Conservation (phyloP, 2,797 vertebrate genomes). For the Gadopsis marmoratus region DNA sequence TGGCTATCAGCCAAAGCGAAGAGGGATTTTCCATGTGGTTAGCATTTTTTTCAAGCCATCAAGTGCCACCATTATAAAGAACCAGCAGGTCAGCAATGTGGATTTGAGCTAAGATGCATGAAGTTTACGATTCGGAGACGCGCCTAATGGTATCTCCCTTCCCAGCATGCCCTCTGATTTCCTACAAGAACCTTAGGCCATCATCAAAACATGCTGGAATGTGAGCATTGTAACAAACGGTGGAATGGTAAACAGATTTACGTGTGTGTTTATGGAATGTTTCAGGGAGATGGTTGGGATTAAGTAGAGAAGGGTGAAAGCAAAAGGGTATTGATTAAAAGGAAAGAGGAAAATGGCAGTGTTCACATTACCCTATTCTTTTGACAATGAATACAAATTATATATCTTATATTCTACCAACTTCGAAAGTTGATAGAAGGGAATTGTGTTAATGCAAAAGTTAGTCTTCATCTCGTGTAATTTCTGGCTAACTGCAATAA, state of each 20-base stretch:
- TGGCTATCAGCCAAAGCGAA: conserved; percentile 56
- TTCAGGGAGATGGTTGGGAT: neutral
- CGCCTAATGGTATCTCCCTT: conserved; percentile 62
- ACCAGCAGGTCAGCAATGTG: conserved; percentile 54
- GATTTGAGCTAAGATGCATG: conserved; percentile 67
- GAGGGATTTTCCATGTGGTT: conserved; percentile 70
- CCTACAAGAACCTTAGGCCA: conserved; percentile 35
- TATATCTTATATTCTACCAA: neutral
- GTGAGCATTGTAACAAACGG: neutral
- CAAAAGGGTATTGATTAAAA: neutral
- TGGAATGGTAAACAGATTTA: neutral
- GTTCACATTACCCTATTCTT: neutral
- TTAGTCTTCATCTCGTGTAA: conserved; percentile 9
- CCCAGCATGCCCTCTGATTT: conserved; percentile 52
- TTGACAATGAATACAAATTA: neutral
- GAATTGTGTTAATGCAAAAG: conserved; percentile 25
- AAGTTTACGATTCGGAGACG: conserved; percentile 51
- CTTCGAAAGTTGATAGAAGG: neutral
- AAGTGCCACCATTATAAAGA: conserved; percentile 54
- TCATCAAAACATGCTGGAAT: conserved; percentile 28
- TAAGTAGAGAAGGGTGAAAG: neutral
- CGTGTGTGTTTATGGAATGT: neutral
- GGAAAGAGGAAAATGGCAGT: neutral
- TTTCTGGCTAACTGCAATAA: conserved; percentile 40
- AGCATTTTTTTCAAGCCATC: conserved; percentile 70